Base-by-base conservation (phyloP, 1,140 invertebrate genomes). In the Idris sp. region DNA sequence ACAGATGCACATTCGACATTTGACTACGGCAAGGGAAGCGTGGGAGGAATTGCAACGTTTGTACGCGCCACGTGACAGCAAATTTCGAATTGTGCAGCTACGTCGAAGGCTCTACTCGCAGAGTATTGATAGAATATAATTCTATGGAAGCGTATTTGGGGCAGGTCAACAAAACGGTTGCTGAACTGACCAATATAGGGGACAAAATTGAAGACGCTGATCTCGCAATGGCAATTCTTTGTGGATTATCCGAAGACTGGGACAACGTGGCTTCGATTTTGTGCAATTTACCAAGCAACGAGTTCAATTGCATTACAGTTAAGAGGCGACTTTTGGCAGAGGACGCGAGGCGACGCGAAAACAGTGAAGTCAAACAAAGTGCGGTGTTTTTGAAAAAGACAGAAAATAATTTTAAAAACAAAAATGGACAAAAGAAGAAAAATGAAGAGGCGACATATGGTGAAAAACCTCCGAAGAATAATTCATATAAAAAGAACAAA, bases 311-410 rank as follows among this genome's bases (percentile, higher is more conserved):
- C 36, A 15, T 38, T 14, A 53, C 36, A 16, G 16, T 64, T 0
- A 64, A 64, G 36, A 51, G 11, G 18, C 10, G 59, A n/a, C 19
- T 67, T 4, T 26, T 67, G 5, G 62, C 33, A 13, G 62, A 67
- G n/a, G 43, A 67, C 26, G 40, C 41, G 0, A 25, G 49, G 56
- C 48, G 41, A n/a, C 26, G 8, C 7, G 51, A 41, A 13, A 54
- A 30, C 6, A 41, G 6, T 30, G 35, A 41, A 30, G 1, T 1
- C 0, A 16, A 19, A 33, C 44, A 48, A 15, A 13, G n/a, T 7
- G 28, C 10, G 0, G 30, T 46, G 25, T n/a, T 46, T 11, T 8
- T 10, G 10, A 30, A 30, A 14, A 46, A 46, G 8, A 30, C n/a
- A n/a, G n/a, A n/a, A n/a, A n/a, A n/a, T n/a, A n/a, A n/a, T n/a